Percentiles rank a stretch among this genome's conserved stretches.
Conservation (phyloP, 2,113 vertebrate genomes). For the Nothoprocta perdicaria region DNA sequence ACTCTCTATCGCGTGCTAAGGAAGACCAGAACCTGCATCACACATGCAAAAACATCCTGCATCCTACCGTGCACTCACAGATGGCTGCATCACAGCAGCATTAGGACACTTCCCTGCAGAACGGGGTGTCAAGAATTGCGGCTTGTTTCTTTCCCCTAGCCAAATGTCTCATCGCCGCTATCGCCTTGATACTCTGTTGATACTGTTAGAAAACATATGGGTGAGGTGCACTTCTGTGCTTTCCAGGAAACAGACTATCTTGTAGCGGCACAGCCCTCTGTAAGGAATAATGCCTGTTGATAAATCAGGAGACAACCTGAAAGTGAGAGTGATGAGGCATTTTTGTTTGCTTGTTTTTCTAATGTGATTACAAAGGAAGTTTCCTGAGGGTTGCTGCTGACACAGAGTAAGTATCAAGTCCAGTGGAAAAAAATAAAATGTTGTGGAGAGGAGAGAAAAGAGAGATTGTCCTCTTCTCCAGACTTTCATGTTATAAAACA, state of each 20-base stretch:
- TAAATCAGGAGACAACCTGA: background rate
- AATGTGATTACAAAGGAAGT: background rate
- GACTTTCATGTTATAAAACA: background rate
- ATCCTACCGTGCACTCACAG: background rate
- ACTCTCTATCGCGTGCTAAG: background rate
- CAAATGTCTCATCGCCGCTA: background rate
- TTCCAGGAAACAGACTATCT: background rate
- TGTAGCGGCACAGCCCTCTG: background rate
- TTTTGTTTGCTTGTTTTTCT: background rate
- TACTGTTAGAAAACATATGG: background rate
- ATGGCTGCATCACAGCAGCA: background rate
- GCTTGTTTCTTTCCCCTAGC: background rate
- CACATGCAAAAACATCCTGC: rapidly evolving
- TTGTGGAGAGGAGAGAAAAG: background rate
- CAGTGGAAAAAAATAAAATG: background rate
- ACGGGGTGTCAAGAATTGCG: background rate
- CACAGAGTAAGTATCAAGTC: background rate
- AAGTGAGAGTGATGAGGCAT: background rate
- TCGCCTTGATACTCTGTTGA: background rate
- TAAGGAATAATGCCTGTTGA: background rate
- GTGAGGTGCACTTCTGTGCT: background rate
- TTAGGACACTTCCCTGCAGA: rapidly evolving
- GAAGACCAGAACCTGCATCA: background rate
- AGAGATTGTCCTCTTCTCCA: background rate
- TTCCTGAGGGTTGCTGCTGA: background rate